Evolutionary conservation across 2,888 invertebrate genomes (phyloP), one percentile per base, ranked within the genome.

Genomic region (Arge pagana): DNA sequence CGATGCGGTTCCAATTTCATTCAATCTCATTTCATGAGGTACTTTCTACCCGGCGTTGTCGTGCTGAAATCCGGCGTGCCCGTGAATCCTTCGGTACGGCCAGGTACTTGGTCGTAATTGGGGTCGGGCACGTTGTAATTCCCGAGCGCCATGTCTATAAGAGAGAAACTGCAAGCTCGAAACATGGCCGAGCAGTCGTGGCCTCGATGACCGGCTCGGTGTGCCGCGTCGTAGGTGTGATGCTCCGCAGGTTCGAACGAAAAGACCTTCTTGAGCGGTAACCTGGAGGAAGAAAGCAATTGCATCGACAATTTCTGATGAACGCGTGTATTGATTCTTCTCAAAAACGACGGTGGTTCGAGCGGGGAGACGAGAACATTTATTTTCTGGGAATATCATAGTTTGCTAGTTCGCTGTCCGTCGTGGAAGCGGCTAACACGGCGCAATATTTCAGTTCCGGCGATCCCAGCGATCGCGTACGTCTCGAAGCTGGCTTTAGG

Each of bases 121-220:
- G 45, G 18, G 21, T 56, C 52, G 37, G 51, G 53, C 28, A 48
- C 52, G 57, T 59, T 71, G 64, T 75, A 76, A 63, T 66, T 74
- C 3, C 89, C 89, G 59, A 88, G 77, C 3, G 86, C 88, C 72
- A 88, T 72, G 65, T 89, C 87, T 42, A 90, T 80, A 56, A 90
- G 71, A 0, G 90, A 90, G 63, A 90, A 80, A 6, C 85, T 84
- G 70, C 90, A 90, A 11, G 76, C 77, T 53, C 82, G 82, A 66
- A 81, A 83, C 64, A 79, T 76, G 42, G 70, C 62, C 2, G 80
- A 77, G 66, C 90, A 90, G 58, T 83, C 77, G 31, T 56, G 60
- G 41, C 72, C 71, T 53, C 70, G 61, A 59, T 69, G 74, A 30
- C 83, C 83, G 36, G 76, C 77, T 61, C 79, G 74, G 60, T 85